Evolutionary conservation across 2,888 invertebrate genomes (phyloP), one percentile per base, ranked within the genome.

Genomic region (Drosophila mulleri): DNA sequence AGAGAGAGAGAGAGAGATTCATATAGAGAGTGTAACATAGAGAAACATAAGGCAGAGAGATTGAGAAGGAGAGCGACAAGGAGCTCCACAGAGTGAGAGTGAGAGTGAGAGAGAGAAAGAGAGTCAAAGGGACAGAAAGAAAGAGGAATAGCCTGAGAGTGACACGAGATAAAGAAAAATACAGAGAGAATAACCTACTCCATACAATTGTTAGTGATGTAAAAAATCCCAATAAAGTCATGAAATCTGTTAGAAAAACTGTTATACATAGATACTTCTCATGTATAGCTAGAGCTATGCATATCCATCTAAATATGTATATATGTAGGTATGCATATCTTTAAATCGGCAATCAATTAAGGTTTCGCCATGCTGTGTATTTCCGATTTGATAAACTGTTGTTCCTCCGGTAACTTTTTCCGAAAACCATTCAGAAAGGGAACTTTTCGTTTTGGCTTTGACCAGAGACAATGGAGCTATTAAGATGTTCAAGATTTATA

Each of bases 381-480:
- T 50, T 50, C 48, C 48, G 48, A 50, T 29, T 12, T 18, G 48
- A 29, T 48, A 18, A 48, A 18, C 48, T 0, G 18, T 18, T 32
- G 18, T 48, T 29, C 29, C 48, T n/a, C n/a, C 35, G 12, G 3
- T 23, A 20, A 16, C 37, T 53, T 37, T 56, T 75, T 56, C 64
- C 56, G 72, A 45, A 45, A 63, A 42, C 47, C 77, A 66, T 71
- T 26, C 47, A 16, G 47, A 26, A 47, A 26, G 26, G 48, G 32
- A 50, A 18, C 18, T 71, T 48, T 81, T 59, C 64, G 53, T 20
- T 26, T 57, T 61, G 67, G 67, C 50, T 50, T 53, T 45, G 59
- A 62, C 72, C 72, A 59, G 60, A 35, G 60, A 78, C 83, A 83
- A 80, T 77, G 72, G 68, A 32, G 37, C 69, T 56, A 75, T 76